A percentile compares a stretch with the other conserved stretches of the same genome.
Conservation (phyloP, 1,140 invertebrate species). For the Meloidogyne hapla region DNA sequence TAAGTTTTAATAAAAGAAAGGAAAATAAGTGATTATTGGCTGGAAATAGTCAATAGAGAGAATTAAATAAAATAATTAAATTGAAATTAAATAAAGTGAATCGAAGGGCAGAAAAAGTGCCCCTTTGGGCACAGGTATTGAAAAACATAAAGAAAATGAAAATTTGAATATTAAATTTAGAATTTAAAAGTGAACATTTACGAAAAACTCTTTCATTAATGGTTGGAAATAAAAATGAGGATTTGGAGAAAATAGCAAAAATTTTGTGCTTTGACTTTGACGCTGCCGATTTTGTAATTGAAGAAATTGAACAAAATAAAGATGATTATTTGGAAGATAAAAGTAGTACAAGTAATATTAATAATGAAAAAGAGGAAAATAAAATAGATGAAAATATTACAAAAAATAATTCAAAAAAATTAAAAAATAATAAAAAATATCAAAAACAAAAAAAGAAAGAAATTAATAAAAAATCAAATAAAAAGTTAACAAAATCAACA, state of each 20-base stretch:
- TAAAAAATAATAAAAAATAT: background rate
- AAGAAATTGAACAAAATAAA: background rate
- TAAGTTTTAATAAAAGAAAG: too few species aligned
- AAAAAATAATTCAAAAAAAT: background rate
- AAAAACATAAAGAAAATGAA: too few species aligned
- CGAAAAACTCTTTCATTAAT: background rate
- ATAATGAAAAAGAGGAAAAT: background rate
- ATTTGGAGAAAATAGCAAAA: background rate
- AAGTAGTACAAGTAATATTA: background rate
- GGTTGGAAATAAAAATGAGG: background rate
- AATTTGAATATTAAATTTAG: background rate
- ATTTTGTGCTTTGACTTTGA: background rate
- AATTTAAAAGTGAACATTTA: background rate
- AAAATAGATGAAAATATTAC: background rate
- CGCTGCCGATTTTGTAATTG: background rate
- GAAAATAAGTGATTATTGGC: too few species aligned
- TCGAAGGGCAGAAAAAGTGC: too few species aligned
- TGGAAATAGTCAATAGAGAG: too few species aligned
- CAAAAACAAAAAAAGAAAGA: background rate
- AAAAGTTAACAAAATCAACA: background rate
- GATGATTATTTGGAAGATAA: background rate
- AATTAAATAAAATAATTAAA: too few species aligned
- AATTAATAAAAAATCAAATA: slow-evolving; percentile 7
- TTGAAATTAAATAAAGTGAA: too few species aligned
- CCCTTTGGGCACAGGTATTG: too few species aligned